Evolutionary conservation across 2,888 invertebrate genomes (phyloP), one percentile per base, ranked within the genome.

Genomic region (Nyleta sp.): DNA sequence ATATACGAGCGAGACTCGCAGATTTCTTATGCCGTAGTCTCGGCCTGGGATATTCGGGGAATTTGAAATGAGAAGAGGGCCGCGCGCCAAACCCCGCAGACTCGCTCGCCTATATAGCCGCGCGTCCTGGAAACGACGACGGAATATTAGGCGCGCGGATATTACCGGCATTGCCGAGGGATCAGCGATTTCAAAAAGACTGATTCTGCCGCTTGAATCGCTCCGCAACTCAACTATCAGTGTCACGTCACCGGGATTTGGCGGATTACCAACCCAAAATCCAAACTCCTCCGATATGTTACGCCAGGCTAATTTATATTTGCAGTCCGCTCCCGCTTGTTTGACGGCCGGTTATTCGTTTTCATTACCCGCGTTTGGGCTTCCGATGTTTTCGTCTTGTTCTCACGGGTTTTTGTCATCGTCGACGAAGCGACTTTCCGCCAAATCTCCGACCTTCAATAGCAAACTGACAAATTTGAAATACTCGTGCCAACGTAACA

Each of bases 1-100:
- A 89, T 89, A 89, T 88, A 89, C 87, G 88, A 88, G 86, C 85
- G 82, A 84, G 84, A 84, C 80, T 81, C 81, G 80, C 81, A 82
- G 82, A 83, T 83, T 84, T 84, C 84, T 83, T 82, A 83, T 81
- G 81, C 82, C 83, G 81, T 53, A 81, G 80, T 82, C 81, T 81
- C 80, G 75, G 81, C 74, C 75, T 67, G 76, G 85, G 83, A 85
- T 86, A 87, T 89, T 89, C 88, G 84, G 84, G 82, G 89, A 89
- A 89, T 89, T 86, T 84, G 83, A 87, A 89, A 89, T 89, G 88
- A 89, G 87, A 78, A 70, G 75, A 76, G 80, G 75, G 76, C 68
- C 57, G 77, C 52, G 55, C 70, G 65, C 78, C 62, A 71, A 74
- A 46, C 76, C 60, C 55, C 64, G 75, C 76, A 35, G 71, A 57